Evolutionary conservation across 2,888 invertebrate genomes (phyloP), one percentile per base, ranked within the genome.

Genomic region (Dioctria rufipes): DNA sequence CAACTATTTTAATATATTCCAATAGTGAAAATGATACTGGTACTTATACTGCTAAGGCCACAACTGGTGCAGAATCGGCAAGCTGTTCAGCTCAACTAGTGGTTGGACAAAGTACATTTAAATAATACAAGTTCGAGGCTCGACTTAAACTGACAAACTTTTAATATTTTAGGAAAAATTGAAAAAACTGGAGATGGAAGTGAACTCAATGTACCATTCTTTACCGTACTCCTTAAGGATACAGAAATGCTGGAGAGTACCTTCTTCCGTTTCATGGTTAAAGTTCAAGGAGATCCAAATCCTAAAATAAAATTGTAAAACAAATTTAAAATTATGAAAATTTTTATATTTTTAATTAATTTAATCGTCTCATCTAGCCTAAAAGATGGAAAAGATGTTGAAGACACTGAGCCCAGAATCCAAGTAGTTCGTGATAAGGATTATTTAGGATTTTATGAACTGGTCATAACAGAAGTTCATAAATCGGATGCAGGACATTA

Each of bases 271-370:
- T 97, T 96, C 87, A 94, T 97, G 94, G 92, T 97, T 81, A 95
- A 95, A 89, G 94, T 96, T 78, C 93, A 93, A 84, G 97, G 97
- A 8, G 94, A 95, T 85, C 97, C 97, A 1, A 95, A 94, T 86
- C 98, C 99, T 0, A 94, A 93, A 83, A 93, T 98, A 67, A 94
- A 93, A 89, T 98, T 98, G 98, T 97, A 90, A 93, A 95, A 78
- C 13, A 49, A 60, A 81, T 51, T 11, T 58, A 54, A 6, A 39
- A 71, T 80, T 58, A 46, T 5, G 42, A 46, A 46, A 61, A 61
- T 49, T 77, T 42, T 37, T 25, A 58, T 37, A 25, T 66, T 42
- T 42, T 11, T 25, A 61, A 61, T 13, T 61, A 25, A 25, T 13
- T 3, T 13, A 6, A 60, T 3, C 25, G 0, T 60, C 11, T 13